Percentiles rank a stretch among this genome's conserved stretches.
phyloP scores from a whole-genome alignment of 2,888 invertebrate genomes.

The Cecidostiba fungosa region DNA sequence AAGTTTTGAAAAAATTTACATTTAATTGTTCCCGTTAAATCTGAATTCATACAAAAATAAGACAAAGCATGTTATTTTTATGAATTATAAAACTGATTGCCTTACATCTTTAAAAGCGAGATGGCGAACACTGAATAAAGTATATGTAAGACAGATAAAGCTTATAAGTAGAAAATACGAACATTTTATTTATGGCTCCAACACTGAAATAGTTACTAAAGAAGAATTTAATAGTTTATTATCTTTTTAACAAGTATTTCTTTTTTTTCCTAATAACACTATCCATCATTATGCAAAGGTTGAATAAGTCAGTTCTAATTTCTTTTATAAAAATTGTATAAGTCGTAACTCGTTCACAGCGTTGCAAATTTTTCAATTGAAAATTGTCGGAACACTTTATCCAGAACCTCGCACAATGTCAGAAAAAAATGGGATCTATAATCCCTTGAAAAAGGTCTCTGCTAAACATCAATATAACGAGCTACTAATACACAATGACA shows the following conservation, averaged over 20 bases:
- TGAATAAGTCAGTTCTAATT: not conserved
- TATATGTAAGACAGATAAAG: not conserved
- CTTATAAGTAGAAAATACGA: not conserved
- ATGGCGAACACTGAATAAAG: not conserved
- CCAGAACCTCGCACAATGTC: not conserved
- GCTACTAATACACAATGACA: conserved; percentile 30
- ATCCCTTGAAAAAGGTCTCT: not conserved
- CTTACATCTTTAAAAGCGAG: not conserved
- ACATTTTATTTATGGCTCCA: conserved; percentile 12
- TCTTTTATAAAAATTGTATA: conserved; percentile 9
- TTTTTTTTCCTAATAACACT: not conserved
- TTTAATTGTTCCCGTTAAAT: conserved; percentile 1
- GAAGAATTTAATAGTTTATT: not conserved
- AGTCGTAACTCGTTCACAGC: not conserved
- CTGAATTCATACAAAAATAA: not conserved
- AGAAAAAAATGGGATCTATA: not conserved
- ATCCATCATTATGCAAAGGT: not conserved
- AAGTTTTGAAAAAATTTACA: not conserved
- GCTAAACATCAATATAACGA: conserved; percentile 20
- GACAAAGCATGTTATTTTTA: not conserved
- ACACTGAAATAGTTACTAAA: conserved; percentile 46
- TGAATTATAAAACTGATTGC: not conserved
- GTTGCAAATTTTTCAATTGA: not conserved
- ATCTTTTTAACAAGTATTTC: not conserved
- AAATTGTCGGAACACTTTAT: conserved; percentile 7